Evolutionary conservation across 2,797 vertebrate species (phyloP).

Genomic region (Lepus oiostolus): DNA sequence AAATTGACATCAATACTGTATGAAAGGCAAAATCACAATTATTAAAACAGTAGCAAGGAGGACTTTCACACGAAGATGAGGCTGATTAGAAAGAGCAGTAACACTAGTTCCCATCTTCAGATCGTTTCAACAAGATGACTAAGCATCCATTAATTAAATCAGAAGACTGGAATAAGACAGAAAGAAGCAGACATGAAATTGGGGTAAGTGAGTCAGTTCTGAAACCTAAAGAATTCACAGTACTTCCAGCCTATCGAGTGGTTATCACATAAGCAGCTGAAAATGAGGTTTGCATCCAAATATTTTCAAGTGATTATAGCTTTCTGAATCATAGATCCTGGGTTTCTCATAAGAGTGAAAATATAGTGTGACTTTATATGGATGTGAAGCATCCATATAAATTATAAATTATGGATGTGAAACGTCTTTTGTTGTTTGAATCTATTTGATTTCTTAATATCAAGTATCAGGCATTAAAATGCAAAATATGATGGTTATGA

Average conservation of each 20-base stretch:
- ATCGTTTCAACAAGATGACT: background rate
- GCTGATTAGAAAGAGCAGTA: background rate
- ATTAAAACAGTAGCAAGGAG: background rate
- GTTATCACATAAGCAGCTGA: background rate
- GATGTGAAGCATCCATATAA: too few relatives aligned
- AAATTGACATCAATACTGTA: background rate
- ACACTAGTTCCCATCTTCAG: background rate
- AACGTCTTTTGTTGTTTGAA: background rate
- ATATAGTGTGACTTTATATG: background rate
- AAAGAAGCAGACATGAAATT: background rate
- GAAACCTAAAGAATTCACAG: background rate
- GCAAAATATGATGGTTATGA: background rate
- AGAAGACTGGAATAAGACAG: background rate
- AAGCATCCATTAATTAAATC: background rate
- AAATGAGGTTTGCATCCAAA: background rate
- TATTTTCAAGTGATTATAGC: background rate
- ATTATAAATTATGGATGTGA: background rate
- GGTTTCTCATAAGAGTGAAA: background rate
- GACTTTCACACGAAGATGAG: background rate
- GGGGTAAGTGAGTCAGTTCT: background rate
- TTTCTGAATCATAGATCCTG: background rate
- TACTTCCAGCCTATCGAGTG: background rate
- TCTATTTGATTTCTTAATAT: constrained; percentile 16
- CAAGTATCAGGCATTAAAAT: background rate
- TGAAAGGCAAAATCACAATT: background rate